Evolutionary conservation across 2,113 vertebrate species (phyloP), one percentile per base, ranked within the genome.

Genomic region (Hemicordylus capensis): DNA sequence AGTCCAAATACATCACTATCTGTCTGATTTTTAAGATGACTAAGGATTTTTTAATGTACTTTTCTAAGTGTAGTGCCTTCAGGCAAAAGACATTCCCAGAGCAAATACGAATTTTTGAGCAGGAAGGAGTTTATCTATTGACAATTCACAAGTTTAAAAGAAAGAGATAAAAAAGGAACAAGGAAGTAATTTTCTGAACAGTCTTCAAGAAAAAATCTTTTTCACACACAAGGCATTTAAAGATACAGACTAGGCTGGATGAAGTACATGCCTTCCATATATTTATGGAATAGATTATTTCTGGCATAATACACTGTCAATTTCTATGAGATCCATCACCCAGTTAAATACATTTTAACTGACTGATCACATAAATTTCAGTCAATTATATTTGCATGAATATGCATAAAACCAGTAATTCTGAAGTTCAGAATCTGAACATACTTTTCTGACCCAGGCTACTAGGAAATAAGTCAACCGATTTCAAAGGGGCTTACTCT

Each of bases 91-190:
- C 90, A 92, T 89, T 91, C 91, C 89, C 88, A 89, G 85, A 91
- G 90, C 80, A 84, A 84, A 56, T 59, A 88, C 90, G 76, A 93
- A 90, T 93, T 91, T 92, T 93, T 94, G 83, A 94, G 80, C 59
- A 93, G 86, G 26, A n/a, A 83, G 56, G 63, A 81, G 88, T 87
- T 66, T 87, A 78, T 86, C 89, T 87, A 59, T 51, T 81, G 80
- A 67, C 90, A 77, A 85, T 94, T 84, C 88, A 64, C 69, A 89
- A 83, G 80, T 87, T 70, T 59, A 58, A 58, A 88, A 20, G 86
- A 89, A 87, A 37, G 59, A 88, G 82, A 87, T 4, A 76, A 77
- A 93, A 90, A 74, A 75, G n/a, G n/a, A n/a, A n/a, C n/a, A n/a
- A n/a, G 34, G 88, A 74, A 1, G 9, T 63, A 80, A 67, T 93